Evolutionary conservation across 2,113 vertebrate genomes (phyloP).

Genomic region (Morone chrysops): DNA sequence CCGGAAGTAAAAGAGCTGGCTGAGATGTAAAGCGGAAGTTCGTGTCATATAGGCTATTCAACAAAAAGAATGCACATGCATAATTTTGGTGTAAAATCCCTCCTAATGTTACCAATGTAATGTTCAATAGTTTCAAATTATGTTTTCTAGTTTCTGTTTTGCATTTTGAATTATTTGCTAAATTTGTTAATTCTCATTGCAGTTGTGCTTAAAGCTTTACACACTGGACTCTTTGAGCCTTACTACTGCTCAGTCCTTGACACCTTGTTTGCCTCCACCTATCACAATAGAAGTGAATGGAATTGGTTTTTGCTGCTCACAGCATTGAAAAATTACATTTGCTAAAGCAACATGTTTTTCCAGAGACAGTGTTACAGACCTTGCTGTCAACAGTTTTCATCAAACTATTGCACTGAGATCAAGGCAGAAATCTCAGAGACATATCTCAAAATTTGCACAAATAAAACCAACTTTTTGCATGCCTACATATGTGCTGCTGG

Average conservation of each 20-base stretch:
- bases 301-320: not conserved
- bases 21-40: no score
- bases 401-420: not conserved
- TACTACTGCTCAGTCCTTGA: not conserved
- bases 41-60: no score
- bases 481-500: not conserved
- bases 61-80: no score
- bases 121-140: not conserved
- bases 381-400: not conserved
- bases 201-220: not conserved
- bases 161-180: not conserved
- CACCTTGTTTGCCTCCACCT: not conserved
- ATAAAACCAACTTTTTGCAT: not conserved
- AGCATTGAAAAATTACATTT: not conserved
- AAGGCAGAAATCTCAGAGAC: not conserved
- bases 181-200: not conserved
- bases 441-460: not conserved
- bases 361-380: not conserved
- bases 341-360: not conserved
- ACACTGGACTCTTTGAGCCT: not conserved
- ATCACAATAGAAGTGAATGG: not conserved
- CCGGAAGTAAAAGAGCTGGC: no score
- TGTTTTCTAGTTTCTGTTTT: not conserved
- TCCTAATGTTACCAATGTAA: not conserved
- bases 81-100: not conserved